Base-by-base conservation (phyloP, 2,888 invertebrate species). In the Yponomeuta sedellus region DNA sequence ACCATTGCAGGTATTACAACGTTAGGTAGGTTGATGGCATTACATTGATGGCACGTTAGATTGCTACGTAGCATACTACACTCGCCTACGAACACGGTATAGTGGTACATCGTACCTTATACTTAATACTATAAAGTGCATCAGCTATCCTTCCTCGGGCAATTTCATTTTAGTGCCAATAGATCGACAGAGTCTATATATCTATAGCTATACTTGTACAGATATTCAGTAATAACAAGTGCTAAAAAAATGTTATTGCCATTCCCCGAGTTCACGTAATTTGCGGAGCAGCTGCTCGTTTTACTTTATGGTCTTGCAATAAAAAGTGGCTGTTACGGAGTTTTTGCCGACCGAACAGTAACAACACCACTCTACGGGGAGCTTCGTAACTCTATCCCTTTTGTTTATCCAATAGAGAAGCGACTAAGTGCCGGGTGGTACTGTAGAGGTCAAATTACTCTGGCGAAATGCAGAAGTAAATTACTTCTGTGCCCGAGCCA, bases 311-410 rank as follows among this genome's bases (percentile, higher is more conserved):
- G 73, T 69, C 72, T 66, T 67, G 77, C 75, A 78, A 81, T 83
- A 83, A 83, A 81, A 82, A 79, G 73, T 76, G 73, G 74, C 74
- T 74, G 78, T 77, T 74, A 77, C 74, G 72, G 73, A 71, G 76
- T 74, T 76, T 77, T 76, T 77, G 73, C 69, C 71, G 73, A 74
- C 77, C 72, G 72, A 72, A 71, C 68, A 71, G 69, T 65, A 69
- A 72, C 69, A 67, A 56, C 67, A 69, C 79, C 76, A 76, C 22
- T 67, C 44, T 34, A 40, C 19, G 22, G 52, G 68, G 75, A 74
- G 61, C 78, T 64, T 28, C 57, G 67, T 22, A 66, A 66, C 62
- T 69, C 58, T 28, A 12, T n/a, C 25, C 22, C 22, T 65, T 59
- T 65, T 19, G 16, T 57, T 61, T 16, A 16, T 65, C 22, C 61